These are phyloP conservation scores for Babyrousa celebensis DNA, from an alignment of 2,797 vertebrate species.

Conservation along the genomic window DNA sequence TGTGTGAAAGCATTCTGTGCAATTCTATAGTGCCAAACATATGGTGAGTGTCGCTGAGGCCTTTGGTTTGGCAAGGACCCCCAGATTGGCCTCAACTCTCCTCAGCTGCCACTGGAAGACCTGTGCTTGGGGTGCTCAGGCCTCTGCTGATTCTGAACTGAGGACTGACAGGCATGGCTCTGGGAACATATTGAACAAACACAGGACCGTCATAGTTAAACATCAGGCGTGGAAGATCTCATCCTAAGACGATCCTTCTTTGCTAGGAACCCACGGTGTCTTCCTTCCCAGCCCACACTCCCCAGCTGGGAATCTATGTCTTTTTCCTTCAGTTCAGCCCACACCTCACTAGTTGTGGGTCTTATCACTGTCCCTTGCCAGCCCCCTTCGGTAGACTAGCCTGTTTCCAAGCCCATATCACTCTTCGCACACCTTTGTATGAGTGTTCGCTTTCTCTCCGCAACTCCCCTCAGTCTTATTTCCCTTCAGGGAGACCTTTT, in stretches of 20 bases:
- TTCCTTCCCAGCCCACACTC: not conserved
- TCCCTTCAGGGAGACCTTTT: slow-evolving; percentile 38
- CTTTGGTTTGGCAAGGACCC: slow-evolving; percentile 43
- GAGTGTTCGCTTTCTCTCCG: not conserved
- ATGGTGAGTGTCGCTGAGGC: slow-evolving; percentile 21
- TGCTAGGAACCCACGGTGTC: not conserved
- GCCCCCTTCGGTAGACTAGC: not conserved
- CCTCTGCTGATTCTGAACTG: not conserved
- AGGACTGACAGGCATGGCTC: not conserved
- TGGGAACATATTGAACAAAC: not conserved
- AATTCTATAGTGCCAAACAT: slow-evolving; percentile 44
- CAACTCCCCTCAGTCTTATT: not conserved
- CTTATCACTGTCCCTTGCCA: not conserved
- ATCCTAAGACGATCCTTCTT: not conserved
- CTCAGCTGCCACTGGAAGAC: not conserved
- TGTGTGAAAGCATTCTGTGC: slow-evolving; percentile 56
- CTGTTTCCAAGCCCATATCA: not conserved
- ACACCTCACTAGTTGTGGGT: not conserved
- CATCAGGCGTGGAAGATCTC: not conserved
- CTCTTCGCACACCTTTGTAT: not conserved
- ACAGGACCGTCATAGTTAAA: slow-evolving; percentile 7
- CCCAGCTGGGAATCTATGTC: not conserved
- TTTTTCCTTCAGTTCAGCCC: not conserved
- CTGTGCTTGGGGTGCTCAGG: not conserved
- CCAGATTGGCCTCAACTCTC: slow-evolving; percentile 23